Evolutionary conservation across 2,888 invertebrate species (phyloP), one percentile per base, ranked within the genome.

Genomic region (Amblyjoppa proteus): DNA sequence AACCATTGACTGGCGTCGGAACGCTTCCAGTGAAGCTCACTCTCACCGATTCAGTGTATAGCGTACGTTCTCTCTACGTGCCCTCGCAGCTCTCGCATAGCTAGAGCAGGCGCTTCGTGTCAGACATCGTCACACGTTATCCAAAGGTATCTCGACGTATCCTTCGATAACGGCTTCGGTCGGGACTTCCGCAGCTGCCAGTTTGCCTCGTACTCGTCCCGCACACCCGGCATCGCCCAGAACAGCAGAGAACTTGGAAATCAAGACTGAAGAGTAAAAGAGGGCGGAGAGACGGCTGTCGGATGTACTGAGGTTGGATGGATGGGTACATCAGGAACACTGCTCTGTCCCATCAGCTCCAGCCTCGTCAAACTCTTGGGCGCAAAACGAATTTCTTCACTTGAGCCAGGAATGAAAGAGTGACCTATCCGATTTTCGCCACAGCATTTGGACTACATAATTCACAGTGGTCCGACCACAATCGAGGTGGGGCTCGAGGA

Each of bases 1-100:
- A 74, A 75, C 66, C 71, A 66, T 82, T 85, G 84, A 85, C 74
- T 81, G 77, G 69, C 38, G 45, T 20, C 41, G 49, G 69, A 45
- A 70, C 68, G 68, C 58, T 69, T 58, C 13, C 56, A 68, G 34
- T 28, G 71, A 71, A 71, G 61, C 20, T 56, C 53, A 3, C 58
- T 68, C 58, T 68, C 68, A 61, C 28, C 66, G 31, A 45, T 74
- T 74, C 16, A 20, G 28, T 51, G 31, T 53, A 28, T 69, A 69
- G 77, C 51, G 28, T 58, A 69, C n/a, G 20, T 68, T 79, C 70
- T 41, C 34, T 69, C 49, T 75, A 34, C 61, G 58, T 41, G 25
- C 41, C 53, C 51, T 69, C 16, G 45, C 61, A 69, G 34, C 77
- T 77, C 51, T 45, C 56, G 28, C 61, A 58, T 28, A 64, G 25